phyloP scores from a whole-genome alignment of 2,888 invertebrate genomes.

The Taphrorychus bicolor region DNA sequence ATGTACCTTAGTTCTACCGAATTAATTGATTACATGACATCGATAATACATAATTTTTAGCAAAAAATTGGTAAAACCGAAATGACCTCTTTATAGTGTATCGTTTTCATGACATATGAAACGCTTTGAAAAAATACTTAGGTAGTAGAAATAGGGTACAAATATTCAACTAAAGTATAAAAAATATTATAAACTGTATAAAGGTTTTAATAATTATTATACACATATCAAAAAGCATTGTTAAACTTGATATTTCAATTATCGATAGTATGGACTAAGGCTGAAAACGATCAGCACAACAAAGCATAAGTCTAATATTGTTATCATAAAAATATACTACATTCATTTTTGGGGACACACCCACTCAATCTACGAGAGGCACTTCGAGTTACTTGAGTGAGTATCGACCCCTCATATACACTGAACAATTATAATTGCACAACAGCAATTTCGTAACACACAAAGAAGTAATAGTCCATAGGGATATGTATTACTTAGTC shows the following conservation, averaged over 20 bases:
- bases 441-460: constrained; percentile 60
- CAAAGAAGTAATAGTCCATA: constrained; percentile 50
- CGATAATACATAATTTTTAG: constrained; percentile 12
- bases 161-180: constrained; percentile 58
- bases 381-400: constrained; percentile 60
- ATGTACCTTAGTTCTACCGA: constrained; percentile 40
- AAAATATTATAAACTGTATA: constrained; percentile 61
- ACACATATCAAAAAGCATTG: constrained; percentile 60
- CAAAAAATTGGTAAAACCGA: neutral
- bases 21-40: constrained; percentile 38
- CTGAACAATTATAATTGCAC: constrained; percentile 60
- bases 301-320: constrained; percentile 57
- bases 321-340: constrained; percentile 61
- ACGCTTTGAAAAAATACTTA: neutral
- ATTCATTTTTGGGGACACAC: constrained; percentile 57
- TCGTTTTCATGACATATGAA: neutral
- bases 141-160: constrained; percentile 40
- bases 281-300: constrained; percentile 57
- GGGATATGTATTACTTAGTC: constrained; percentile 52
- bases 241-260: constrained; percentile 50
- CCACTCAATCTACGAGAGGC: constrained; percentile 61
- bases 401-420: constrained; percentile 57
- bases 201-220: constrained; percentile 60
- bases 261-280: constrained; percentile 53
- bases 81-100: neutral